These are phyloP conservation scores for Rhadina sibilatrix DNA, from an alignment of 2,113 vertebrate species.

Conservation along the genomic window DNA sequence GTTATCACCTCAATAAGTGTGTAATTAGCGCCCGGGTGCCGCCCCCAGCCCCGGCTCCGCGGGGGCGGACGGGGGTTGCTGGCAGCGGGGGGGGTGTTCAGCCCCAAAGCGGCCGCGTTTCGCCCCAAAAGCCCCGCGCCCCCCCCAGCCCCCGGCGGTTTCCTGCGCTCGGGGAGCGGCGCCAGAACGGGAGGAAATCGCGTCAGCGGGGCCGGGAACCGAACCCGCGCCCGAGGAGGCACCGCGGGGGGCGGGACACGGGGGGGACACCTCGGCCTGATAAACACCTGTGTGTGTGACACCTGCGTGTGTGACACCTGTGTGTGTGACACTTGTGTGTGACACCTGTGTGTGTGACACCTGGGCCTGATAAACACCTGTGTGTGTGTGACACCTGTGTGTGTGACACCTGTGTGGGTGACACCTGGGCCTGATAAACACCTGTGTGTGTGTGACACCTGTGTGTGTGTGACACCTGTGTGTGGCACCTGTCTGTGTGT, in stretches of 20 bases:
- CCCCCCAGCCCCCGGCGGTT: not conserved
- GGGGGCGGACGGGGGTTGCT: no score
- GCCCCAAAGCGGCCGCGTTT: not conserved
- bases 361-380: not conserved
- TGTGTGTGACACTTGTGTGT: not conserved
- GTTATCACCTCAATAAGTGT: not conserved
- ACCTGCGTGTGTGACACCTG: not conserved
- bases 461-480: not conserved
- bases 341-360: not conserved
- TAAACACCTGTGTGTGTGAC: not conserved
- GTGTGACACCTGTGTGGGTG: not conserved
- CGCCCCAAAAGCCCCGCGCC: not conserved
- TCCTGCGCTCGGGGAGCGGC: not conserved
- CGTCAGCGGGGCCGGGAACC: not conserved
- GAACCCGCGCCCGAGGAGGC: not conserved
- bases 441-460: no score
- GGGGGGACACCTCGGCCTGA: not conserved
- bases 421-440: no score
- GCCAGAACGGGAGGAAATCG: not conserved
- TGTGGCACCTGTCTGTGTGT: not conserved
- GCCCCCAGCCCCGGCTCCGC: not conserved
- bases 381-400: not conserved
- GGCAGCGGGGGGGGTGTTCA: not conserved
- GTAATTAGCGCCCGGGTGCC: not conserved
- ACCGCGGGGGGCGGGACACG: not conserved